Conservation (phyloP, 2,797 vertebrate genomes). For the Huso huso region DNA sequence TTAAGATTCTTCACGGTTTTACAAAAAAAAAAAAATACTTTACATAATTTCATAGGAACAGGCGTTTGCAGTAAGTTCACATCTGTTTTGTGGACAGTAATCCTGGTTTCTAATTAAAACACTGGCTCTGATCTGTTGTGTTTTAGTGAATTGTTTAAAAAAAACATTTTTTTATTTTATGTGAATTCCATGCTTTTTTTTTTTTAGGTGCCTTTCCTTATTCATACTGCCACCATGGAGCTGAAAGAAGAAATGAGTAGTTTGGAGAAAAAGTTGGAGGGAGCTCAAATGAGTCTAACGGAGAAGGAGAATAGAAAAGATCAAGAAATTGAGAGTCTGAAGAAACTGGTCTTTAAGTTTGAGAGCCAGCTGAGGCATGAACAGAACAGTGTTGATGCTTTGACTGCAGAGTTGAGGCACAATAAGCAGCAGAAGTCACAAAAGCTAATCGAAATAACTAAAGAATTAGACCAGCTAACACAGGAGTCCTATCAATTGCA, state of each 20-base stretch:
- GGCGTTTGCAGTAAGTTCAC: too few species aligned
- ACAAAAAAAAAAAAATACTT: too few species aligned
- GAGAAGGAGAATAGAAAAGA: conserved; percentile 53
- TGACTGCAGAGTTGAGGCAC: conserved; percentile 48
- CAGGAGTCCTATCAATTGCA: conserved; percentile 53
- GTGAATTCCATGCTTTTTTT: background rate
- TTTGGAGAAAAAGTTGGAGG: conserved; percentile 50
- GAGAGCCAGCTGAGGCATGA: conserved; percentile 54
- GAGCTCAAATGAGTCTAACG: conserved; percentile 37
- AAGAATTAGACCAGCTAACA: conserved; percentile 53
- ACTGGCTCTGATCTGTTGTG: too few species aligned
- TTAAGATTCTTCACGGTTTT: too few species aligned
- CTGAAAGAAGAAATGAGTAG: conserved; percentile 46
- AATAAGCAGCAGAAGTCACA: conserved; percentile 55
- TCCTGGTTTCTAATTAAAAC: too few species aligned
- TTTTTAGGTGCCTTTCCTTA: conserved; percentile 54
- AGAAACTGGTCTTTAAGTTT: conserved; percentile 43
- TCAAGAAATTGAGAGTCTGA: conserved; percentile 49
- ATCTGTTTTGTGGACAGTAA: too few species aligned
- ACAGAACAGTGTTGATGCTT: conserved; percentile 38
- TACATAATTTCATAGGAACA: too few species aligned
- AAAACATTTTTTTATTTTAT: too few species aligned
- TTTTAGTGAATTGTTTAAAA: too few species aligned
- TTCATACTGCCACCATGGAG: conserved; percentile 48
- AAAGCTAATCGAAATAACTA: conserved; percentile 56